phyloP scores from a whole-genome alignment of 2,113 vertebrate genomes.

The Equus quagga region DNA sequence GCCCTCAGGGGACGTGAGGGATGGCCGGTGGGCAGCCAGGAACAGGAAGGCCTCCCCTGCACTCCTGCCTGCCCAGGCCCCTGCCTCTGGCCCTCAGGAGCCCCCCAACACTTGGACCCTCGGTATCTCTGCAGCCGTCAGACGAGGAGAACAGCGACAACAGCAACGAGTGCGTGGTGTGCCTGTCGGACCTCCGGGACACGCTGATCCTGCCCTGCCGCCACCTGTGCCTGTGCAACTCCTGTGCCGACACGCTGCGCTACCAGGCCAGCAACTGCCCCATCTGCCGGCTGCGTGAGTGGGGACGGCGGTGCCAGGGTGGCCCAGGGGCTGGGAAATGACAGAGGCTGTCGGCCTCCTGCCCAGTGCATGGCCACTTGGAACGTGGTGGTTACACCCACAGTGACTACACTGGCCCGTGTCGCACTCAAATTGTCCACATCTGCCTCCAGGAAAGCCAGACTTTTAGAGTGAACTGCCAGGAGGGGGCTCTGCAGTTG shows the following conservation, averaged over 20 bases:
- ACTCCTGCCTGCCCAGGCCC: too few relatives aligned
- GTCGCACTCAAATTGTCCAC: neutral
- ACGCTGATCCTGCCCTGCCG: slow-evolving; percentile 98
- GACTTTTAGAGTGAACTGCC: neutral
- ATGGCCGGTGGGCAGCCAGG: neutral
- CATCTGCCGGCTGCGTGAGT: slow-evolving; percentile 97
- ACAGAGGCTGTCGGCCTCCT: neutral
- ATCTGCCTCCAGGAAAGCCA: neutral
- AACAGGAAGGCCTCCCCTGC: neutral
- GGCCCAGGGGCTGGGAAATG: neutral
- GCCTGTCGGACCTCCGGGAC: slow-evolving; percentile 97
- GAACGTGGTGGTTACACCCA: neutral
- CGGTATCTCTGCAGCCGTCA: slow-evolving; percentile 87
- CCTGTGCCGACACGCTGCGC: slow-evolving; percentile 96
- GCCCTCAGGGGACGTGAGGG: neutral
- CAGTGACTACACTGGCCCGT: neutral
- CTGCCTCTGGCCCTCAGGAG: neutral
- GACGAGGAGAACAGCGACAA: slow-evolving; percentile 97
- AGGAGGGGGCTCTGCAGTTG: neutral
- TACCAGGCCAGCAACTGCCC: slow-evolving; percentile 99
- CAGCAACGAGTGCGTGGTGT: slow-evolving; percentile 98
- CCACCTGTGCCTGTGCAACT: slow-evolving; percentile 96
- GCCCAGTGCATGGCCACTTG: fast-evolving
- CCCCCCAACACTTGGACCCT: neutral
- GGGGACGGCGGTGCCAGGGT: neutral